Base-by-base conservation (phyloP, 2,113 vertebrate genomes). In the Romanogobio albipinnatus region DNA sequence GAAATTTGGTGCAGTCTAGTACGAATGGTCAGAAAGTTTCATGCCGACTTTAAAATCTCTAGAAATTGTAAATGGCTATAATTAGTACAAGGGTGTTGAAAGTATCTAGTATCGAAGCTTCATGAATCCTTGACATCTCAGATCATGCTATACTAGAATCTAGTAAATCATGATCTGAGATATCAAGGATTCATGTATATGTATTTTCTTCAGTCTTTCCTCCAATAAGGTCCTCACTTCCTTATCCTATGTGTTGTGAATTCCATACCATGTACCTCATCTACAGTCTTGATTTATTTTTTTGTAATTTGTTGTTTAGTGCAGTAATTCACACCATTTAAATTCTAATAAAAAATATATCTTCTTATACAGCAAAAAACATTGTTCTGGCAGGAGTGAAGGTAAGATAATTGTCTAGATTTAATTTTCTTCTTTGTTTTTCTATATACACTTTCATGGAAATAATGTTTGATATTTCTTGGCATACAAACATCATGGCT, bases 311-410 rank as follows among this genome's bases (percentile, higher is more conserved):
- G 1, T 68, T 70, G 33, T 22, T 43, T 36, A 9, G 33, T 22
- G 66, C 15, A 39, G 33, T 68, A 2, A 39, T 70, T 70, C 17
- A 4, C 17, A 22, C 4, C 9, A 43, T 36, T 10, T 9, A n/a
- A 71, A 2, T 71, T 3, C 53, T 85, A 74, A 85, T 51, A 0
- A 51, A 78, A 74, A 19, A 45, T 24, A 11, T 74, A 5, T 49
- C 6, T 89, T 85, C 5, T 89, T 90, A 92, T 56, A 82, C 91
- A 99, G 98, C 98, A 83, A 99, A 99, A 94, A 99, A 99, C 89
- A 97, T 99, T 85, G 95, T 96, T 87, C 95, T 99, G 89, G 98
- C 98, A 14, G 98, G 98, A 61, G 95, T 99, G 81, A 99, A 99
- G 96, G 97, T 99, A 68, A 93, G 92, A 70, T 2, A 7, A 14